Evolutionary conservation across 2,888 invertebrate species (phyloP), one percentile per base, ranked within the genome.

Genomic region (Hypsopygia costalis): DNA sequence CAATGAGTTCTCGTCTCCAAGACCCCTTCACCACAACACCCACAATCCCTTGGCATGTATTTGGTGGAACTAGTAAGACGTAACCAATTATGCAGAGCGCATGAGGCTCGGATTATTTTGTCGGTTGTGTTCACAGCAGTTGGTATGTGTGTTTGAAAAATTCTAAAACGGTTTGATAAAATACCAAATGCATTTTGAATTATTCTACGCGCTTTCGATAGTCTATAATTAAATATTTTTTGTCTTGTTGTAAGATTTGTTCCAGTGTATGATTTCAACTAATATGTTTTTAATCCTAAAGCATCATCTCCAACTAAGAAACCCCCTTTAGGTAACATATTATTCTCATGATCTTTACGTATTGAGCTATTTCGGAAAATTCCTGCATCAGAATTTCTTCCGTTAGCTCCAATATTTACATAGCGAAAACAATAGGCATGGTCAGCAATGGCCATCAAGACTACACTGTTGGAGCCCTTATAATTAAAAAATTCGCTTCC

Each of bases 401-500:
- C 30, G 6, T 31, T 31, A 7, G 11, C 11, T 11, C 30, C 30
- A 6, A 31, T 11, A 11, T 46, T 43, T 44, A 46, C 9, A 44
- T 42, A 46, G 3, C 35, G 32, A 45, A 45, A 45, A 35, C 37
- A 37, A 38, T 46, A 45, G 6, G 45, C 41, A 39, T 43, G 32
- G 20, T 48, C 46, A 5, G 45, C 48, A 7, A 48, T 36, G 34
- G 48, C 43, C 43, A 48, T n/a, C 7, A 46, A 21, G 11, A 49
- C 46, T 8, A 49, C 10, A 34, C 49, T 48, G 34, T 41, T 39
- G 6, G 36, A 31, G 16, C 34, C 34, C 22, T 43, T 45, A 20
- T 48, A 45, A 41, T 48, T 48, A 10, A 39, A 43, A 31, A 27
- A 48, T 41, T 39, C 36, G 21, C 43, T 48, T 36, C 44, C 45